Evolutionary conservation across 2,113 vertebrate genomes (phyloP), one percentile per base, ranked within the genome.

Genomic region (Phaethon lepturus): DNA sequence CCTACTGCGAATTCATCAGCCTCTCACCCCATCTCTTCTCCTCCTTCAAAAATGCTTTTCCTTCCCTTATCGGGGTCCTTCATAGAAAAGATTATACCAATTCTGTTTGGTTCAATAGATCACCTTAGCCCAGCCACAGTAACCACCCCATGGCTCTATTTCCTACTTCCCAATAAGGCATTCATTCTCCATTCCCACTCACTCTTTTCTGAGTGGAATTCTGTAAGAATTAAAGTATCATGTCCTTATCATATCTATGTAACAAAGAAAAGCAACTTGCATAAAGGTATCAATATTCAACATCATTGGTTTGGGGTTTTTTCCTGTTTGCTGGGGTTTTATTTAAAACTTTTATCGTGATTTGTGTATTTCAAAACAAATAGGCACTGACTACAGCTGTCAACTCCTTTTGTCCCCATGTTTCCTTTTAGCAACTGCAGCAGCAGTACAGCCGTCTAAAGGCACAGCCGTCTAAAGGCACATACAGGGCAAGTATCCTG

Each of bases 351-450:
- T 75, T 19, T 42, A 88, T 44, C 50, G 52, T 20, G 40, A 71
- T 85, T 60, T 40, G 29, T 69, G 8, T 68, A 60, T 75, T 95
- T 78, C 59, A 78, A 64, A 86, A 91, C 55, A 94, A 88, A 62
- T 2, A 91, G 29, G 26, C 60, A 84, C 53, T 84, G 56, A 9
- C 17, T 83, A 52, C 25, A 88, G 62, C 20, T 86, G 55, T 50
- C 75, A 60, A 11, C 17, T 58, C 79, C 24, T 45, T 75, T 49
- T 38, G 17, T 79, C 31, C 33, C 42, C 63, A 2, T 14, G 44
- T 18, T 76, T 72, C 19, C 49, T 72, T 68, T n/a, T 1, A 84
- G 88, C 63, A 92, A 55, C 47, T 77, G 42, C 80, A 75, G 82
- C 71, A 96, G 64, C 49, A 69, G 31, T 9, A 42, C 11, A 35